These are phyloP conservation scores for Urocolius indicus DNA, from an alignment of 2,113 vertebrate species.

Conservation along the genomic window DNA sequence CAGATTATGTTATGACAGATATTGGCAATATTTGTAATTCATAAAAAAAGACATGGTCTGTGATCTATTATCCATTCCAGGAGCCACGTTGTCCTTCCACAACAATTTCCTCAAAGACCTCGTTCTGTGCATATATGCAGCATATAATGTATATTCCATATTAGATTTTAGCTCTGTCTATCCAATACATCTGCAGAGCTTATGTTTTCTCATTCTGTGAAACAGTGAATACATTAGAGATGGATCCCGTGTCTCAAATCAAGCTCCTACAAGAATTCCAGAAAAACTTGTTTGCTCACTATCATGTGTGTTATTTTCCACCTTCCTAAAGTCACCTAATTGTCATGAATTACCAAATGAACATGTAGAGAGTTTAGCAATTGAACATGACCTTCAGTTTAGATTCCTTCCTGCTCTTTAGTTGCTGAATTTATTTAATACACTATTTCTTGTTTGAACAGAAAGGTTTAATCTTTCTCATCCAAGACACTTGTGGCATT, in stretches of 20 bases:
- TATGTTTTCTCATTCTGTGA: not conserved
- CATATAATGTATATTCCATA: conserved; percentile 32
- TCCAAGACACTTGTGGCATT: conserved; percentile 1
- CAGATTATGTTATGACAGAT: not conserved
- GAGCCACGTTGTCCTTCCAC: not conserved
- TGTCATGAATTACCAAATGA: conserved; percentile 49
- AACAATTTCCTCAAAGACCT: conserved; percentile 8
- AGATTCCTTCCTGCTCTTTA: conserved; percentile 19
- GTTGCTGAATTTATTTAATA: conserved; percentile 46
- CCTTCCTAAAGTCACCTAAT: conserved; percentile 54
- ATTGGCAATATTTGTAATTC: not conserved
- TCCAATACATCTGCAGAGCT: not conserved
- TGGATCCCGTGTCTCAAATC: not conserved
- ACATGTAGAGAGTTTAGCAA: conserved; percentile 31
- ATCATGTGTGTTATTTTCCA: conserved; percentile 30
- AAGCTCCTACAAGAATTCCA: conserved; percentile 18
- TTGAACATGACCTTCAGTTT: not conserved
- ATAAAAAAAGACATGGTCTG: not conserved
- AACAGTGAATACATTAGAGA: not conserved
- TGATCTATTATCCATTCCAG: not conserved
- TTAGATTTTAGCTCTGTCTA: conserved; percentile 53
- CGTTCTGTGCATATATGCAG: not conserved
- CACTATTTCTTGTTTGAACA: conserved; percentile 24
- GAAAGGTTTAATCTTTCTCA: not conserved
- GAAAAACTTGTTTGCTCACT: conserved; percentile 47